Percentiles rank a stretch among this genome's conserved stretches.
Conservation (phyloP, 53 echinoderm and acorn worm genomes). For the Astropecten irregularis region DNA sequence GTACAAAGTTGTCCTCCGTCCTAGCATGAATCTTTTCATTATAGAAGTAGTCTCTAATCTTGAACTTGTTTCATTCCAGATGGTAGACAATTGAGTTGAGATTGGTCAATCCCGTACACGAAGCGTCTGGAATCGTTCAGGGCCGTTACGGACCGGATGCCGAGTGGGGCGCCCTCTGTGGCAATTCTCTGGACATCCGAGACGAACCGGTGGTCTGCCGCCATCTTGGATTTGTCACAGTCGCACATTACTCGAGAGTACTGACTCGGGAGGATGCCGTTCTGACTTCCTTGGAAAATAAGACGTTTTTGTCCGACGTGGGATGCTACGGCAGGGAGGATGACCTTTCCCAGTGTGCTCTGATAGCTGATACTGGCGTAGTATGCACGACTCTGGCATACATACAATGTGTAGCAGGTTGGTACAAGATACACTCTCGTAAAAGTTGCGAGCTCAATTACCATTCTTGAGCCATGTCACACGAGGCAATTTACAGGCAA, state of each 20-base stretch:
- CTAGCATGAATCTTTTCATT: neutral
- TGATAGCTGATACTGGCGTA: neutral
- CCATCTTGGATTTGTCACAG: constrained; percentile 15
- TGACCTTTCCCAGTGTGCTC: constrained; percentile 1
- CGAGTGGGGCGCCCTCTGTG: constrained; percentile 26
- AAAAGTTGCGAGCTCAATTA: neutral
- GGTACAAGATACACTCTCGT: too few relatives aligned
- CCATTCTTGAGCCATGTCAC: neutral
- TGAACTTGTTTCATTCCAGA: too few relatives aligned
- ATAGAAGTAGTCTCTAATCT: neutral
- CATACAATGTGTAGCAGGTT: constrained; percentile 15
- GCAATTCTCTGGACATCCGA: neutral
- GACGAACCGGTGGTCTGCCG: constrained; percentile 15
- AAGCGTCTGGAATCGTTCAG: neutral
- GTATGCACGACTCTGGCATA: neutral
- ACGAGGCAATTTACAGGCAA: neutral
- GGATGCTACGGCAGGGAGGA: constrained; percentile 2
- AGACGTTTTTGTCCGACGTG: neutral
- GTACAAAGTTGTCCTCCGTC: neutral
- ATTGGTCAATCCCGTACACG: neutral
- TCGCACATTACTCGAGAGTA: too few relatives aligned
- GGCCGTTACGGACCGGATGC: neutral
- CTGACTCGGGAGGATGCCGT: too few relatives aligned
- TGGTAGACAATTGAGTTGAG: neutral
- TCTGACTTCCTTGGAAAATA: too few relatives aligned